Evolutionary conservation across 2,888 invertebrate genomes (phyloP).

Genomic region (Phania funesta): DNA sequence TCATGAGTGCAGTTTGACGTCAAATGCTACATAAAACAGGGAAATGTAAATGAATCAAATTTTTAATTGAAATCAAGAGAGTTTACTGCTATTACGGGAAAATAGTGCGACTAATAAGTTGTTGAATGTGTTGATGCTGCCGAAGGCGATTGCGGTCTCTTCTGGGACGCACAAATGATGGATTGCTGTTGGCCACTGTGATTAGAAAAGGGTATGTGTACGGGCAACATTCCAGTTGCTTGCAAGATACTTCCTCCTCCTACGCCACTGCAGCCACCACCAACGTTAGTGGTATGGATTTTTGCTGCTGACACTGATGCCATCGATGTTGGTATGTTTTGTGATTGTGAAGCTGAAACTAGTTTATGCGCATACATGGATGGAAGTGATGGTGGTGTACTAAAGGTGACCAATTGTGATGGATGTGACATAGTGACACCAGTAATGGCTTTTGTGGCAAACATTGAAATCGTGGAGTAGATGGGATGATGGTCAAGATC

Average conservation of each 20-base stretch:
- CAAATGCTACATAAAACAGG: no score
- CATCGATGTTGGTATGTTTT: conserved; percentile 57
- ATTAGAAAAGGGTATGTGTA: conserved; percentile 70
- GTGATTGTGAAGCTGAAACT: conserved; percentile 70
- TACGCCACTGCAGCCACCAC: conserved; percentile 55
- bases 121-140: conserved; percentile 64
- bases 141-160: conserved; percentile 59
- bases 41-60: no score
- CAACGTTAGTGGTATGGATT: conserved; percentile 37
- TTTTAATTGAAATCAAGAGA: no score
- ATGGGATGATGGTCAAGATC: conserved; percentile 80
- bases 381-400: conserved; percentile 78
- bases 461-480: conserved; percentile 80
- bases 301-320: conserved; percentile 56
- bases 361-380: conserved; percentile 79
- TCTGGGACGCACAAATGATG: conserved; percentile 59
- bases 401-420: conserved; percentile 80
- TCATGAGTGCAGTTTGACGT: no score
- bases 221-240: conserved; percentile 69
- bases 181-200: conserved; percentile 68
- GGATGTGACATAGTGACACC: conserved; percentile 81
- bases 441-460: conserved; percentile 78
- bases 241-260: conserved; percentile 75
- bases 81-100: no score
- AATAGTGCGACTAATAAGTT: conserved; percentile 66